Conservation (phyloP, 2,797 vertebrate genomes). For the Urosaurus nigricauda region DNA sequence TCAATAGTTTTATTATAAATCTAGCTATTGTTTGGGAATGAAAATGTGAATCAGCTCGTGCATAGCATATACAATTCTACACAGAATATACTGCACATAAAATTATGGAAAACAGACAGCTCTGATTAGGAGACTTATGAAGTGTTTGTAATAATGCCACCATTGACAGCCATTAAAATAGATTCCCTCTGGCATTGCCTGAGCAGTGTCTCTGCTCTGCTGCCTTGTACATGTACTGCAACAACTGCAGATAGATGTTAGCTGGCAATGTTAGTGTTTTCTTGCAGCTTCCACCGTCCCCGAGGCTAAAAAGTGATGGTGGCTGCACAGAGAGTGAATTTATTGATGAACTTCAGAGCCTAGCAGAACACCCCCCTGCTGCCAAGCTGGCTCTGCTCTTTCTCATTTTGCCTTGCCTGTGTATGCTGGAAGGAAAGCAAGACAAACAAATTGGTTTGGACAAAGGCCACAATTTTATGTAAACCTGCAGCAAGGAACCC, state of each 20-base stretch:
- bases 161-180: conserved; percentile 28
- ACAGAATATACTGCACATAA: not conserved
- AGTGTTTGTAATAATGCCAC: conserved; percentile 33
- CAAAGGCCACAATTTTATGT: conserved; percentile 20
- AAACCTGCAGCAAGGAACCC: conserved; percentile 27
- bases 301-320: not conserved
- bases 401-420: not conserved
- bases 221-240: conserved; percentile 14
- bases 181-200: conserved; percentile 42
- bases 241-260: conserved; percentile 33
- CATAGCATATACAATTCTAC: not conserved
- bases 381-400: not conserved
- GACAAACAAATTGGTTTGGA: conserved; percentile 18
- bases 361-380: not conserved
- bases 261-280: not conserved
- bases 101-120: conserved; percentile 21
- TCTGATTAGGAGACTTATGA: conserved; percentile 43
- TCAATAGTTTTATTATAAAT: not conserved
- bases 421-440: conserved; percentile 9
- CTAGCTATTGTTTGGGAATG: not conserved
- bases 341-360: conserved; percentile 12
- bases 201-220: not conserved
- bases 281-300: conserved; percentile 21
- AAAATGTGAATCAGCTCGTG: not conserved
- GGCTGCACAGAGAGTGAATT: not conserved